phyloP scores from a whole-genome alignment of 2,113 vertebrate species.

The Dipodomys ordii region DNA sequence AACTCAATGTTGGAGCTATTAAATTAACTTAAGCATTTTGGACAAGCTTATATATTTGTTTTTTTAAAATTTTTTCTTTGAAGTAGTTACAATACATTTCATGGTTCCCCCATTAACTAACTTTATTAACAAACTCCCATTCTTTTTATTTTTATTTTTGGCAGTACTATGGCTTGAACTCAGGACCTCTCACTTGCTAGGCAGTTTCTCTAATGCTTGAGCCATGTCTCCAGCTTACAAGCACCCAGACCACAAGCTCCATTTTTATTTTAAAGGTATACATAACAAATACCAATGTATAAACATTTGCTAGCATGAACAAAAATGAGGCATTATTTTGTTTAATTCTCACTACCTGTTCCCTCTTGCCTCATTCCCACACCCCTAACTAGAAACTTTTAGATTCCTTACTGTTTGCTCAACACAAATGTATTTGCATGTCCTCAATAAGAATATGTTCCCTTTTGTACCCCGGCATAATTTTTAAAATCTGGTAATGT shows the following conservation, averaged over 20 bases:
- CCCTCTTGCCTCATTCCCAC: accelerated
- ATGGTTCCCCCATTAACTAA: too few relatives aligned
- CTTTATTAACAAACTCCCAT: neutral
- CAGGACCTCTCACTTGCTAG: too few relatives aligned
- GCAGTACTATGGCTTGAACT: too few relatives aligned
- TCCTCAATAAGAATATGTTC: neutral
- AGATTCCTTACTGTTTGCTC: neutral
- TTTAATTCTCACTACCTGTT: neutral
- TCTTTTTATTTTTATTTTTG: too few relatives aligned
- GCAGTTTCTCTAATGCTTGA: too few relatives aligned
- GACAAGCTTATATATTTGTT: neutral
- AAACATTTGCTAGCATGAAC: neutral
- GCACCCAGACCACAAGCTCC: neutral
- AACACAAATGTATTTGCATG: neutral
- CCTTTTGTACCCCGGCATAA: neutral
- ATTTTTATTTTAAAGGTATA: neutral
- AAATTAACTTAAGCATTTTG: too few relatives aligned
- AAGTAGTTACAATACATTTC: too few relatives aligned
- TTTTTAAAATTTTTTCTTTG: neutral
- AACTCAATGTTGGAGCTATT: too few relatives aligned
- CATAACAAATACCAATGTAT: neutral
- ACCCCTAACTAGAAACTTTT: neutral
- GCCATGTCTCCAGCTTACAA: too few relatives aligned
- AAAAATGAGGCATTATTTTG: neutral
- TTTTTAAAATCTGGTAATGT: neutral